A percentile compares a stretch with the other conserved stretches of the same genome.
phyloP scores from a whole-genome alignment of 37 sponge, comb jelly and placozoan genomes.

The Oopsacas minuta region DNA sequence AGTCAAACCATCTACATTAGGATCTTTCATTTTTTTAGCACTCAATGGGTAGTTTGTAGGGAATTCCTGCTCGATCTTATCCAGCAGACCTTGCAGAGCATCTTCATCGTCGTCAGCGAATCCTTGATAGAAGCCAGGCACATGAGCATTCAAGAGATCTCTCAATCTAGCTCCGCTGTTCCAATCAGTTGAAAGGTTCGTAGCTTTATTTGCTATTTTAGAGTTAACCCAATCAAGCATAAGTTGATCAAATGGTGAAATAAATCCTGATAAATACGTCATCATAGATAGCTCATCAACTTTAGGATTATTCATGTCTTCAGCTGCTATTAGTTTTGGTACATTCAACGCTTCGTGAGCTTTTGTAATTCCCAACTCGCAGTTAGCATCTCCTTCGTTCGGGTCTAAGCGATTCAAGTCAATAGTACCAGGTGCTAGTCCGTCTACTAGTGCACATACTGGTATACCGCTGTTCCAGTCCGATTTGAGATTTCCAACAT shows the following conservation, averaged over 20 bases:
- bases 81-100: neutral
- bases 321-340: slow-evolving; percentile 21
- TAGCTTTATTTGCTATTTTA: slow-evolving; percentile 41
- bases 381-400: slow-evolving; percentile 14
- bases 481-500: neutral
- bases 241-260: slow-evolving; percentile 27
- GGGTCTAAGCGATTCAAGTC: neutral
- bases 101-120: neutral
- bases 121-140: neutral
- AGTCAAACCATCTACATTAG: slow-evolving; percentile 67
- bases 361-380: neutral
- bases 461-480: slow-evolving; percentile 24
- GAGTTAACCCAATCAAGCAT: slow-evolving; percentile 81
- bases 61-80: neutral
- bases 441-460: slow-evolving; percentile 10
- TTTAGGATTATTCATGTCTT: slow-evolving; percentile 21
- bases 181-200: slow-evolving; percentile 72
- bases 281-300: slow-evolving; percentile 23
- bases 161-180: slow-evolving; percentile 43
- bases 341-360: slow-evolving; percentile 29
- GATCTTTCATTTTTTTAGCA: slow-evolving; percentile 62
- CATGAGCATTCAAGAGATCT: slow-evolving; percentile 15
- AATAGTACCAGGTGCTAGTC: slow-evolving; percentile 26
- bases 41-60: slow-evolving; percentile 10
- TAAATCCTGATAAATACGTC: slow-evolving; percentile 22